Conservation (phyloP, 2,888 invertebrate genomes). For the Dynastes tityus region DNA sequence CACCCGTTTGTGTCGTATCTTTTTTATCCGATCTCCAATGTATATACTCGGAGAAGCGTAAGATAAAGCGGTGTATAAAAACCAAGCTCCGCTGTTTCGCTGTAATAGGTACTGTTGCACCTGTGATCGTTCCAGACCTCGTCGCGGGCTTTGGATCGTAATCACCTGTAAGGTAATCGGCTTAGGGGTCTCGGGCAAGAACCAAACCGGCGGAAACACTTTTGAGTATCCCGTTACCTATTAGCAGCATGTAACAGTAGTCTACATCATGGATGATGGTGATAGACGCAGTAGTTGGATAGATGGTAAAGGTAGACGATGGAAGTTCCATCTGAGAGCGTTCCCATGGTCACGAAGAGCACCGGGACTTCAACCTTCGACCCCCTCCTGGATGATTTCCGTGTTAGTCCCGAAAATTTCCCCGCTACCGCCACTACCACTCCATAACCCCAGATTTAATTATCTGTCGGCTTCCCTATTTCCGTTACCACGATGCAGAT, state of each 20-base stretch:
- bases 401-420: slow-evolving; percentile 55
- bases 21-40: too few species aligned
- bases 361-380: slow-evolving; percentile 51
- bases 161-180: slow-evolving; percentile 49
- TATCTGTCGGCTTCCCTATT: slow-evolving; percentile 59
- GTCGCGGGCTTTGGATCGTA: slow-evolving; percentile 16
- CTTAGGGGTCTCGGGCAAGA: slow-evolving; percentile 55
- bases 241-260: slow-evolving; percentile 51
- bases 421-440: slow-evolving; percentile 51
- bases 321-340: slow-evolving; percentile 57
- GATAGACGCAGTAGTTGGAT: neutral
- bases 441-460: slow-evolving; percentile 62
- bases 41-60: too few species aligned
- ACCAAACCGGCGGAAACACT: slow-evolving; percentile 62
- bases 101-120: too few species aligned
- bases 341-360: slow-evolving; percentile 61
- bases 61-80: too few species aligned
- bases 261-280: neutral
- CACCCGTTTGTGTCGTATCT: too few species aligned
- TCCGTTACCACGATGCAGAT: slow-evolving; percentile 61
- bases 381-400: slow-evolving; percentile 50
- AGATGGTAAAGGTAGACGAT: too few species aligned
- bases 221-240: slow-evolving; percentile 65
- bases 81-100: too few species aligned
- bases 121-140: slow-evolving; percentile 23